These are phyloP conservation scores for Drosophila sordidapex DNA, from an alignment of 2,888 invertebrate genomes.

Conservation along the genomic window DNA sequence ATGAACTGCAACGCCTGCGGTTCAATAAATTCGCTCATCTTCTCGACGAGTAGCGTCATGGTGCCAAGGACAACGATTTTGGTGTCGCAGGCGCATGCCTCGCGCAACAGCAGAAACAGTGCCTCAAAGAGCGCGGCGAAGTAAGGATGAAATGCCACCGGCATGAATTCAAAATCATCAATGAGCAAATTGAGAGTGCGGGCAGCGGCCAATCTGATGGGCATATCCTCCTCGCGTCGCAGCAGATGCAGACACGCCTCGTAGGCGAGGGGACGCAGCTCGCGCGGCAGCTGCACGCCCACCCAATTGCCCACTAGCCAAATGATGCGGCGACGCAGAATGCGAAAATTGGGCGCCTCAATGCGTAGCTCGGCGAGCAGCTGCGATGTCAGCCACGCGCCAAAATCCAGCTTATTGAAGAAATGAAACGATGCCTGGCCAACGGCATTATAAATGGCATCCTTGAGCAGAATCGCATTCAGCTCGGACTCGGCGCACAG, in stretches of 20 bases:
- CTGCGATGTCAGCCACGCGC: slow-evolving; percentile 94
- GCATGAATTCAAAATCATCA: slow-evolving; percentile 96
- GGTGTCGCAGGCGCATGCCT: slow-evolving; percentile 95
- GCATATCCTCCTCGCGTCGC: slow-evolving; percentile 92
- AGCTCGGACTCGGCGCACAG: slow-evolving; percentile 90
- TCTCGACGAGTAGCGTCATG: slow-evolving; percentile 94
- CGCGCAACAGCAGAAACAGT: slow-evolving; percentile 93
- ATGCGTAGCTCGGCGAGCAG: slow-evolving; percentile 93
- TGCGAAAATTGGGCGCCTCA: slow-evolving; percentile 92
- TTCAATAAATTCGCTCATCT: slow-evolving; percentile 91
- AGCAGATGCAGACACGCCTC: slow-evolving; percentile 91
- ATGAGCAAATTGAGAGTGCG: slow-evolving; percentile 93
- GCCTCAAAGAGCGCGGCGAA: slow-evolving; percentile 91
- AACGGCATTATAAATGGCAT: slow-evolving; percentile 97
- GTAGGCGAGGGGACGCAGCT: slow-evolving; percentile 93
- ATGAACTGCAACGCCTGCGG: slow-evolving; percentile 89
- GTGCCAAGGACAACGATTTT: slow-evolving; percentile 97
- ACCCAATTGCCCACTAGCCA: slow-evolving; percentile 92
- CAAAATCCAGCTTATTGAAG: slow-evolving; percentile 97
- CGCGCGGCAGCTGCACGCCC: slow-evolving; percentile 92
- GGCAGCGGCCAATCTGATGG: slow-evolving; percentile 94
- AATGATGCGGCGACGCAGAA: slow-evolving; percentile 93
- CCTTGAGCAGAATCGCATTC: slow-evolving; percentile 92
- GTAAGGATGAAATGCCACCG: slow-evolving; percentile 93
- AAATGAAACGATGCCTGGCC: slow-evolving; percentile 95